Conservation (phyloP, 2,797 vertebrate species). For the Neosilurus mollespiculum region DNA sequence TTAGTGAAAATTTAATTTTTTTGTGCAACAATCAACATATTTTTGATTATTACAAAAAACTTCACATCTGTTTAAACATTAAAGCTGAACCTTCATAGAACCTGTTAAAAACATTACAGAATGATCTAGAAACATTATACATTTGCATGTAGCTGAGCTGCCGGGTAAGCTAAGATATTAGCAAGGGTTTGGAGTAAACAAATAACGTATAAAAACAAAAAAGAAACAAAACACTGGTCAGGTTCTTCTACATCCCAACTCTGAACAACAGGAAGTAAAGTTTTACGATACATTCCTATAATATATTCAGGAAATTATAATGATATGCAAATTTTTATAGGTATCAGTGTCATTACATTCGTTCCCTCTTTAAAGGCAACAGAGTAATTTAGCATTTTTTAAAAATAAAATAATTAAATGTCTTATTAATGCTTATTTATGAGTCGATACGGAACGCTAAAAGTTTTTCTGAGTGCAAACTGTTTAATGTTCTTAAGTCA, state of each 20-base stretch:
- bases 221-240: background rate
- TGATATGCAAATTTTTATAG: background rate
- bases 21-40: too few relatives aligned
- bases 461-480: conserved; percentile 80
- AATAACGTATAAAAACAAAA: background rate
- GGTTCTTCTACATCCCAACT: background rate
- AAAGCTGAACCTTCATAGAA: background rate
- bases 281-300: background rate
- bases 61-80: too few relatives aligned
- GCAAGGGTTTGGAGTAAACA: background rate
- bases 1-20: background rate
- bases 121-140: background rate
- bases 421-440: conserved; percentile 52
- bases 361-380: background rate
- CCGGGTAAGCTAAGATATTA: background rate
- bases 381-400: background rate
- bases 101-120: background rate
- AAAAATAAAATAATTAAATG: background rate
- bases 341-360: background rate
- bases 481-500: conserved; percentile 79
- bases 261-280: background rate
- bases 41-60: too few relatives aligned
- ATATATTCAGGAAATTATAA: background rate
- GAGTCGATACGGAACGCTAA: conserved; percentile 79
- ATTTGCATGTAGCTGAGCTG: background rate